Evolutionary conservation across 2,888 invertebrate genomes (phyloP), one percentile per base, ranked within the genome.

Genomic region (Onchidella celtica): DNA sequence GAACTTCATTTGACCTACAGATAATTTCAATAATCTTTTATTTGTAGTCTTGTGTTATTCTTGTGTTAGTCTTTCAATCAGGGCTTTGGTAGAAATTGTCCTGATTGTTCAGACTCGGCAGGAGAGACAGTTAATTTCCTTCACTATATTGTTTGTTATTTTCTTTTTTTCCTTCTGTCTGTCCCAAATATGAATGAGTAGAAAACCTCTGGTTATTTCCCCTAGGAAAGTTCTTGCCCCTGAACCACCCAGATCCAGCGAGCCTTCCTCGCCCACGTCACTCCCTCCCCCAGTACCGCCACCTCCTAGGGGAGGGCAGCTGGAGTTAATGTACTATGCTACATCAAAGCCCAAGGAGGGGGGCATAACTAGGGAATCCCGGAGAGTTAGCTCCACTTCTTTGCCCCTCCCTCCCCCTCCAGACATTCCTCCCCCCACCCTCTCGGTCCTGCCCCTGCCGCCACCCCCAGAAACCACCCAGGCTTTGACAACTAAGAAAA

Each of bases 401-500:
- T 21, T 75, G 63, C 38, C 65, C 34, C 59, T 59, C n/a, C 73
- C 59, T n/a, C 70, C 78, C 6, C 70, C 70, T 1, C 69, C 69
- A n/a, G 36, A 77, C n/a, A 9, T 61, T 9, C 59, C 61, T 17
- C 66, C 61, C 27, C 65, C 63, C 2, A 14, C 61, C 27, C 38
- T 77, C 14, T 77, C 69, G 34, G 24, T 57, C 34, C 38, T 77
- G 14, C 78, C 70, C 1, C 78, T 78, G 3, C 78, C 66, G 2
- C 55, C 66, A n/a, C 66, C 76, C 3, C 66, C 61, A 21, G 38
- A 36, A 27, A 11, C 66, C n/a, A n/a, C n/a, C n/a, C n/a, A n/a
- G n/a, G n/a, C n/a, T n/a, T n/a, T n/a, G n/a, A n/a, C 65, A n/a
- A 0, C 6, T 9, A 69, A 78, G 69, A 59, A 69, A 72, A 40